Percentiles rank a stretch among this genome's conserved stretches.
phyloP scores from a whole-genome alignment of 2,888 invertebrate genomes.

The Prenolepis imparis region DNA sequence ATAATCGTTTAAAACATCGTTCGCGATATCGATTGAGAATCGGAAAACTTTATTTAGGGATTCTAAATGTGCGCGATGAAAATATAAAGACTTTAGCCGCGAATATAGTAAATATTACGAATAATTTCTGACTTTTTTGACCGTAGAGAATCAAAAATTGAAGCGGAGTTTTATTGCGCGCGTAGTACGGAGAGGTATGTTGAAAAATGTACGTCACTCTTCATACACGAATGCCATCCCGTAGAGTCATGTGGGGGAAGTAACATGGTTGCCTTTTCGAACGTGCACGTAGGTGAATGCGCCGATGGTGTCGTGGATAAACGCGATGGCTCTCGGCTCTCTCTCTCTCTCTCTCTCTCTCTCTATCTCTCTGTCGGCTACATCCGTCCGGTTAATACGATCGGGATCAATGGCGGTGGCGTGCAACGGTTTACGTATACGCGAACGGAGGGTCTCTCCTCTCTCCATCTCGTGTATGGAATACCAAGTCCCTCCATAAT shows the following conservation, averaged over 20 bases:
- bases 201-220: slow-evolving; percentile 50
- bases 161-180: slow-evolving; percentile 29
- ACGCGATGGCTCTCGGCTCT: slow-evolving; percentile 30
- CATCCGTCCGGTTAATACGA: slow-evolving; percentile 62
- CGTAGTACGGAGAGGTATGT: slow-evolving; percentile 12
- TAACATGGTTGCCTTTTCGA: slow-evolving; percentile 48
- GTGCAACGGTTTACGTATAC: slow-evolving; percentile 66
- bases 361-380: slow-evolving; percentile 3
- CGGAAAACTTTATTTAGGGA: not conserved
- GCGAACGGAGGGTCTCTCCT: slow-evolving; percentile 42
- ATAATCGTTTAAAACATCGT: slow-evolving; percentile 9
- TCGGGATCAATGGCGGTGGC: slow-evolving; percentile 71
- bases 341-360: not conserved
- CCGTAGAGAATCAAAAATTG: slow-evolving; percentile 21
- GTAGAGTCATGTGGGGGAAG: slow-evolving; percentile 39
- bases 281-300: slow-evolving; percentile 26
- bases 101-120: not conserved
- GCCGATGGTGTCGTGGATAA: slow-evolving; percentile 56
- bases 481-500: slow-evolving; percentile 76
- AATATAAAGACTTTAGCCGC: not conserved
- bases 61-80: not conserved
- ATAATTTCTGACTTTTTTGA: slow-evolving; percentile 23
- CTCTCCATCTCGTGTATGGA: slow-evolving; percentile 66
- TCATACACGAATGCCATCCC: slow-evolving; percentile 31
- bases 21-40: too few species aligned